Base-by-base conservation (phyloP, 1,140 invertebrate species). In the Drosophila azteca region DNA sequence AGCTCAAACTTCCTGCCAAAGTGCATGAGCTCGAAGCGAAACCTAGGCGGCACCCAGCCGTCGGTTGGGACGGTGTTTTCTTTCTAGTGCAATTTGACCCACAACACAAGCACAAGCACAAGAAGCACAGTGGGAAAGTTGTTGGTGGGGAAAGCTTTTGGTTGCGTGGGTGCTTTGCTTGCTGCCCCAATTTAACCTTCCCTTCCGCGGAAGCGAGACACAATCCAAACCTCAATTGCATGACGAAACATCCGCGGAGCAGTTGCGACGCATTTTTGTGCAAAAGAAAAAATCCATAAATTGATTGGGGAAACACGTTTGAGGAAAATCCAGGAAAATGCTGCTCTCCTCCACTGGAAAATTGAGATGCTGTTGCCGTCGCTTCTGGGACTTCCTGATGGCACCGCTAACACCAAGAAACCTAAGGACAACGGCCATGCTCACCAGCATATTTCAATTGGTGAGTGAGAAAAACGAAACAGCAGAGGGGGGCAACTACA, bases 361-460 rank as follows among this genome's bases (percentile, higher is more conserved):
- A 29, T 82, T 78, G 60, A 74, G 51, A 29, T 75, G 71, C 50
- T 82, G 71, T 17, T 79, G 71, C 39, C 77, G 81, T 22, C 58
- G 65, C 29, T 52, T 77, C 24, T 84, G 85, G 78, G 76, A 91
- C 3, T 69, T 75, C 49, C 6, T 90, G 2, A 81, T 91, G 76
- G 69, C 90, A 7, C 90, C 90, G 0, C 57, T 91, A 43, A 74
- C 90, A 3, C 90, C 90, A 20, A 90, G 75, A 39, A 90, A 91
- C 45, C 67, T 91, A 24, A 77, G 90, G 13, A 76, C 91, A 31
- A 91, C 90, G 2, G 90, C 90, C 0, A 49, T 91, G 24, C 50
- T 91, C 7, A 91, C 85, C 20, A 88, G 83, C 58, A 90, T 91
- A 48, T 91, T 91, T 53, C 87, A 91, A 52, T 43, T 91, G 83